Conservation (phyloP, 2,113 vertebrate genomes). For the Lagenorhynchus albirostris region DNA sequence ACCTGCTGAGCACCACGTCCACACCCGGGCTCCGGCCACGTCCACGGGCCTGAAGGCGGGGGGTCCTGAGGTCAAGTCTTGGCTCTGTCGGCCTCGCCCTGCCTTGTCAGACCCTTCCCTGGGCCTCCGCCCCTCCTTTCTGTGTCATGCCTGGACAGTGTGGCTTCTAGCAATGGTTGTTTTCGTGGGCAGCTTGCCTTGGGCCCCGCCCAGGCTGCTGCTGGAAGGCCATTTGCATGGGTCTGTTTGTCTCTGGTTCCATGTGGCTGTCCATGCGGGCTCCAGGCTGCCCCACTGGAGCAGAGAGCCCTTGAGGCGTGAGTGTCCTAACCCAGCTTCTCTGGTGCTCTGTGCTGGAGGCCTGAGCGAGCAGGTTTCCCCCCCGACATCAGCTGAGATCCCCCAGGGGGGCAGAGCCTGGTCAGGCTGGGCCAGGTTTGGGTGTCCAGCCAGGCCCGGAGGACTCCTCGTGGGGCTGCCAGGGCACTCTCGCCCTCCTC, state of each 20-base stretch:
- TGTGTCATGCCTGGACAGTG: not conserved
- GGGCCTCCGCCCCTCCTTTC: not conserved
- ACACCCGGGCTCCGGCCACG: rapidly evolving
- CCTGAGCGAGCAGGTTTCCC: not conserved
- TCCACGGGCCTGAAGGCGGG: rapidly evolving
- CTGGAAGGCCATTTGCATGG: rapidly evolving
- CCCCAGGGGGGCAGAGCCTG: not conserved
- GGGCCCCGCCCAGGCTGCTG: rapidly evolving
- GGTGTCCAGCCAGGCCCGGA: not conserved
- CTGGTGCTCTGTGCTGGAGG: not conserved
- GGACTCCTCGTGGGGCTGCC: not conserved
- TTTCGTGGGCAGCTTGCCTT: rapidly evolving
- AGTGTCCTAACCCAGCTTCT: rapidly evolving
- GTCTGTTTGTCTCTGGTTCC: not conserved
- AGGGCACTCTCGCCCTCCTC: rapidly evolving
- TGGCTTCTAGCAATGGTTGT: not conserved
- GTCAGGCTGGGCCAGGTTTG: not conserved
- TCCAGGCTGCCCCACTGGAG: not conserved
- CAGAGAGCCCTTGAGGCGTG: not conserved
- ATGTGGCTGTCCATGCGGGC: rapidly evolving
- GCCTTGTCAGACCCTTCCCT: rapidly evolving
- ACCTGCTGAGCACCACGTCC: not conserved
- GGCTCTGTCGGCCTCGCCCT: rapidly evolving
- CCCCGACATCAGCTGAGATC: not conserved
- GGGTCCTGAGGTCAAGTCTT: not conserved